phyloP scores from a whole-genome alignment of 2,113 vertebrate genomes.

The Pelodiscus sinensis region DNA sequence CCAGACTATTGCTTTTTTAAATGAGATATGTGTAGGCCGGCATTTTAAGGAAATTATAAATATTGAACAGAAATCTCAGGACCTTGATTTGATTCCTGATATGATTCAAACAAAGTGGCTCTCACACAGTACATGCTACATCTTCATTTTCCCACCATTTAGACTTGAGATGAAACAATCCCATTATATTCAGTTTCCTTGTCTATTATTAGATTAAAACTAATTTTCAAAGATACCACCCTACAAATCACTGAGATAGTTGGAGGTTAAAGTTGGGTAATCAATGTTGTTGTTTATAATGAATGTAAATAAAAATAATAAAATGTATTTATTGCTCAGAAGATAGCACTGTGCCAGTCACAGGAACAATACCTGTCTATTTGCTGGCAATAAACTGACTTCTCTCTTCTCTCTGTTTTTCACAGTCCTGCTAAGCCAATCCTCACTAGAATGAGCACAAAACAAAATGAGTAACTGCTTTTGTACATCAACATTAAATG shows the following conservation, averaged over 20 bases:
- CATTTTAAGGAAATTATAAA: background rate
- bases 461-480: constrained; percentile 82
- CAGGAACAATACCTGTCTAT: background rate
- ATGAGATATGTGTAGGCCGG: background rate
- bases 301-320: constrained; percentile 39
- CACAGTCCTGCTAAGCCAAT: constrained; percentile 86
- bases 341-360: constrained; percentile 1
- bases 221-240: background rate
- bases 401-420: constrained; percentile 61
- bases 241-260: background rate
- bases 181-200: background rate
- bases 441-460: constrained; percentile 89
- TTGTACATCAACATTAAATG: constrained; percentile 84
- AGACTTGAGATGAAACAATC: constrained; percentile 13
- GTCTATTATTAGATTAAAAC: constrained; percentile 1
- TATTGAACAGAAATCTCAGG: background rate
- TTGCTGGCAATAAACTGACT: constrained; percentile 48
- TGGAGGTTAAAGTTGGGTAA: background rate
- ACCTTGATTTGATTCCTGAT: background rate
- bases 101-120: constrained; percentile 24
- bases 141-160: constrained; percentile 19
- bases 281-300: background rate
- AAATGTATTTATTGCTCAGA: constrained; percentile 37
- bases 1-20: background rate
- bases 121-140: background rate